Base-by-base conservation (phyloP, 1,140 invertebrate species). In the Drosophila sulfurigaster region DNA sequence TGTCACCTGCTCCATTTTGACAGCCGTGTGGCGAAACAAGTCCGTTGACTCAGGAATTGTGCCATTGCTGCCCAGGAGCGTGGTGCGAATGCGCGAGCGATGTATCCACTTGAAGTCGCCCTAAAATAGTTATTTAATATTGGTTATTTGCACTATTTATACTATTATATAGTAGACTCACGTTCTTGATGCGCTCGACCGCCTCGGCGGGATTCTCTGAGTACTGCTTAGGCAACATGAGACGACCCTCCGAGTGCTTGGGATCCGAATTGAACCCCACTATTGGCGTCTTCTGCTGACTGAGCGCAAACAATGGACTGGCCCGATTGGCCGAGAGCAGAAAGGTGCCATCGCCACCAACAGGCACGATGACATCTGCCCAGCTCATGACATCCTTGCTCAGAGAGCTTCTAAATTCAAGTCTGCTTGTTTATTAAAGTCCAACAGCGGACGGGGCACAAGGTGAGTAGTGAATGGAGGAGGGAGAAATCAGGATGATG, bases 201-300 rank as follows among this genome's bases (percentile, higher is more conserved):
- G 96, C 96, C 90, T 95, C 94, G 91, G 94, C 94, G 89, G 98
- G 95, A 93, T 95, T 93, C 43, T 93, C 88, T 16, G 94, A 94
- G 93, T 95, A 94, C 92, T 96, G 95, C 72, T 96, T 96, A 25
- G 98, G 96, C 56, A 99, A 93, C 93, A 99, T 98, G 0, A 99
- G 94, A 87, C 97, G 95, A 0, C 99, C 99, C 91, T 99, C 98
- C 0, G 98, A 99, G 64, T 96, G 96, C 64, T 95, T 94, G 1
- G 99, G 98, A 93, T 99, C 97, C n/a, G 98, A 99, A 94, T 99
- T 99, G 78, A 99, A 97, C 1, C 99, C 99, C 82, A 99, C 96
- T 41, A 99, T 96, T 16, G 98, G 97, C 91, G 97, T 99, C 62
- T 95, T 94, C 75, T 94, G 83, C 78, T 94, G 83, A 59, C 82